Base-by-base conservation (phyloP, 2,113 vertebrate species). In the Pipa parva region DNA sequence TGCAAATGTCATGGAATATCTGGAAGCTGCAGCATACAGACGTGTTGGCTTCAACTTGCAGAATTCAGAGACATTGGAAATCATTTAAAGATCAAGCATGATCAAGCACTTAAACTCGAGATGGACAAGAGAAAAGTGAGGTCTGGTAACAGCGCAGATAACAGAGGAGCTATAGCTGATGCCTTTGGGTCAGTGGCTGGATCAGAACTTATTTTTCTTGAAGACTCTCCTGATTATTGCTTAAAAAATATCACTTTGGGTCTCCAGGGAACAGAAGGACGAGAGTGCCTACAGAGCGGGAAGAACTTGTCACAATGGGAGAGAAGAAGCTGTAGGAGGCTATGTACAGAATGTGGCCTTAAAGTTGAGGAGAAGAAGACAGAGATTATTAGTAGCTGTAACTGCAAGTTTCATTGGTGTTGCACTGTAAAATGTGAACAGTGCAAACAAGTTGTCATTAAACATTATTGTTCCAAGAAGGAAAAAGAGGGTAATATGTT, bases 1-100 rank as follows among this genome's bases (percentile, higher is more conserved):
- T 99, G 97, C 68, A 99, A 99, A 74, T 99, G 97, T 45, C 96
- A 99, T 0, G 97, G 97, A 1, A 92, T 99, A 63, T 98, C 96
- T 0, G 97, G 97, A 60, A 99, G 97, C 83, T 98, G 96, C 83
- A 98, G 89, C 77, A 82, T 98, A 71, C 95, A 97, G 76, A 99
- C 94, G 0, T 99, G 97, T 71, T 98, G 95, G 95, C 88, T 96
- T 78, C 95, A 98, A 76, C 88, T 97, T 1, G 87, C 92, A 0
- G 92, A 94, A 20, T 97, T 99, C 68, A 84, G 94, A 0, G 93
- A 95, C 33, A 81, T 96, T 1, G 97, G 95, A 1, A 89, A 87
- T 78, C 94, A 94, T 72, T 83, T 99, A 70, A 98, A 94, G 77
- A 75, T 86, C 29, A 99, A 97, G 67, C 88, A 98, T 1, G 81